Base-by-base conservation (phyloP, 2,113 vertebrate genomes). In the Ia io region DNA sequence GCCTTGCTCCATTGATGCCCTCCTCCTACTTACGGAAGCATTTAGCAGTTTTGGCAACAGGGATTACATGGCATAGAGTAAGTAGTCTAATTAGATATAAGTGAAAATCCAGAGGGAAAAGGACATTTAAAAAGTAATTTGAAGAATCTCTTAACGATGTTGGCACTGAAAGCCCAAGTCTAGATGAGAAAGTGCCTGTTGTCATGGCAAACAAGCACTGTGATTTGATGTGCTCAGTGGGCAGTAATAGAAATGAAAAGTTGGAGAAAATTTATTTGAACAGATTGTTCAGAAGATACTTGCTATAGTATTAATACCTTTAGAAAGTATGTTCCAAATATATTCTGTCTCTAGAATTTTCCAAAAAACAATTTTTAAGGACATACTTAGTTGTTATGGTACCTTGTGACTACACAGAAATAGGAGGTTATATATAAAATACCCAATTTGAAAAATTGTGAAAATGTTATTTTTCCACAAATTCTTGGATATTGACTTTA, bases 21-120 rank as follows among this genome's bases (percentile, higher is more conserved):
- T 98, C 97, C 97, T 97, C 97, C 97, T 97, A 97, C 97, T 98
- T 97, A 98, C 96, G 98, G 98, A 98, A 98, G 97, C 98, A 98
- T 98, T 98, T 99, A 98, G 98, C 98, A 98, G 98, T 99, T 99
- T 99, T 98, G 98, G 98, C 98, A 98, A 98, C 97, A 97, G 98
- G 98, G 98, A 98, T 98, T 98, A 98, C 98, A 98, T 98, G 97
- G 97, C 98, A 98, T 98, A 97, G 97, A 98, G 97, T 98, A 98
- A 98, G 98, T 98, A 98, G 98, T 97, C 98, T 99, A 98, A 99
- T 99, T 98, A 98, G 98, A 93, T 97, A 92, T 98, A 98, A 99
- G 98, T 98, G 98, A 98, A 98, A 98, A 98, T 98, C 98, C 98
- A 95, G 28, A 97, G 98, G 97, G 98, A 98, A 97, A 98, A 96